Percentiles rank a stretch among this genome's conserved stretches.
Conservation (phyloP, 2,888 invertebrate species). For the Cepaea hortensis region DNA sequence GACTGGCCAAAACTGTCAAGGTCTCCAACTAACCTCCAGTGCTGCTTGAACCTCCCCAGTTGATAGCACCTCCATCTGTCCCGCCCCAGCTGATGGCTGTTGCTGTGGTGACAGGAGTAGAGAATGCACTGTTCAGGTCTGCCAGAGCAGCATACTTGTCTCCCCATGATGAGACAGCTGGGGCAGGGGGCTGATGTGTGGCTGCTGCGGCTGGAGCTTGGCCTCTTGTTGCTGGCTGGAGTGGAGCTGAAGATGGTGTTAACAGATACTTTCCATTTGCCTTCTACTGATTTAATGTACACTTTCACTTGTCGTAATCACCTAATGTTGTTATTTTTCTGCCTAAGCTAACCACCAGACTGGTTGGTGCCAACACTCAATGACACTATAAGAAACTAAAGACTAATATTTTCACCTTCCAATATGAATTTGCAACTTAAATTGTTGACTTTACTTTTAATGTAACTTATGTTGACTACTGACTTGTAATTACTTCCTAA, state of each 20-base stretch:
- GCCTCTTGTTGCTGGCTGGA: slow-evolving; percentile 56
- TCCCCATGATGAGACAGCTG: slow-evolving; percentile 51
- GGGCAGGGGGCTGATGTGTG: slow-evolving; percentile 42
- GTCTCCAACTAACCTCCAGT: slow-evolving; percentile 9
- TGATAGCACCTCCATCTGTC: slow-evolving; percentile 52
- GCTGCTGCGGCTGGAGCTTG: slow-evolving; percentile 28
- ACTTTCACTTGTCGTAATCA: no score
- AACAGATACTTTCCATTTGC: not conserved
- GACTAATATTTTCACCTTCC: no score
- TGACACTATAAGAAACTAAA: no score
- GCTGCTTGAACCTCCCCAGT: slow-evolving; percentile 59
- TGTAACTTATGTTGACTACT: no score
- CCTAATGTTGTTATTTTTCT: no score
- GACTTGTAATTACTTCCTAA: no score
- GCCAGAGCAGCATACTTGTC: slow-evolving; percentile 97
- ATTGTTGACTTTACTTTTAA: no score
- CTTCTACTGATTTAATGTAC: no score
- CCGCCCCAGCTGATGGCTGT: slow-evolving; percentile 52
- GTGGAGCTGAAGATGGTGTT: slow-evolving; percentile 55
- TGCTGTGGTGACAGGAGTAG: slow-evolving; percentile 45
- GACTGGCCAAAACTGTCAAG: not conserved
- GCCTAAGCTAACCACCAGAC: no score
- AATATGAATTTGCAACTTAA: no score
- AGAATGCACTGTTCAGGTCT: slow-evolving; percentile 86
- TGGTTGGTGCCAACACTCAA: no score